Evolutionary conservation across 2,797 vertebrate genomes (phyloP).

Genomic region (Sebastes vulpes): DNA sequence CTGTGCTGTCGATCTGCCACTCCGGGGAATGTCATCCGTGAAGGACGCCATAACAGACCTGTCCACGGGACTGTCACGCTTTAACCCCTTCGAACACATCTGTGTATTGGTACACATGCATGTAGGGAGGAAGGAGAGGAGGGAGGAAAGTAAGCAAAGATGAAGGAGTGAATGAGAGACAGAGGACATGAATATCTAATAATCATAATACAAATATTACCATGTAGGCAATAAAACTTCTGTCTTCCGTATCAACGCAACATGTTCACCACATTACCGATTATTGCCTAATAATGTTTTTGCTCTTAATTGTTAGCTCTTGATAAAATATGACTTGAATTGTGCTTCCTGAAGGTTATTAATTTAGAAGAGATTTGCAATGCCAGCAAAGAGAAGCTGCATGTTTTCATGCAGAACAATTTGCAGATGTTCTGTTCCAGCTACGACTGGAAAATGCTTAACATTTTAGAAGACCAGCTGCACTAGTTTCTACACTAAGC

Average conservation of each 20-base stretch:
- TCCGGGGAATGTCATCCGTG: constrained; percentile 61
- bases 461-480: not conserved
- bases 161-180: not conserved
- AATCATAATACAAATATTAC: not conserved
- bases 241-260: not conserved
- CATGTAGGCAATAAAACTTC: not conserved
- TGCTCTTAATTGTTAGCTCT: constrained; percentile 1
- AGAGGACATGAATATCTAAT: not conserved
- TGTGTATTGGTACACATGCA: not conserved
- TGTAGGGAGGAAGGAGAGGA: not conserved
- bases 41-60: constrained; percentile 61
- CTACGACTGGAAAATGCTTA: not conserved
- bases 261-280: not conserved
- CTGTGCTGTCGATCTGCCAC: constrained; percentile 16
- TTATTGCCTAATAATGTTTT: constrained; percentile 12
- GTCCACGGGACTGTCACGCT: constrained; percentile 43
- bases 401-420: constrained; percentile 3
- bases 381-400: constrained; percentile 19
- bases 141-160: not conserved
- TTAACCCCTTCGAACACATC: constrained; percentile 24
- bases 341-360: constrained; percentile 26
- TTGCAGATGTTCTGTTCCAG: constrained; percentile 7
- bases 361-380: constrained; percentile 38
- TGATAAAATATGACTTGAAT: not conserved
- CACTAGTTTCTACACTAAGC: not conserved